phyloP scores from a whole-genome alignment of 2,113 vertebrate species.

The Proterorhinus semilunaris region DNA sequence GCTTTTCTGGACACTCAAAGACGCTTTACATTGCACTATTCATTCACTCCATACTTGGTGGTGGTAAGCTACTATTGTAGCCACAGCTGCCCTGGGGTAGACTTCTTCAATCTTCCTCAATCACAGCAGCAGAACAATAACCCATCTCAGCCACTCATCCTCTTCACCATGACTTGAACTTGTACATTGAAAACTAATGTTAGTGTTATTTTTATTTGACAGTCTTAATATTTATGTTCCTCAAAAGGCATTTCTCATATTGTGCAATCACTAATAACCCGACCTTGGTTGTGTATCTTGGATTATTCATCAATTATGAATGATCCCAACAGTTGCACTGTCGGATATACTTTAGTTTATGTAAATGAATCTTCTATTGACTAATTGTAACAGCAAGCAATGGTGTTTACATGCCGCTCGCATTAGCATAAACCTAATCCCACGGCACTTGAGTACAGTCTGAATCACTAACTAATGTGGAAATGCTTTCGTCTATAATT shows the following conservation, averaged over 20 bases:
- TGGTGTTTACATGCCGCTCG: background rate
- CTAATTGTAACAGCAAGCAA: slow-evolving; percentile 10
- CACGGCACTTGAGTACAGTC: background rate
- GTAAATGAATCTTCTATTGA: slow-evolving; percentile 1
- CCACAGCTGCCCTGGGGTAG: too few species aligned
- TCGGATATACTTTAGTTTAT: slow-evolving; percentile 3
- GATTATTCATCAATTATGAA: background rate
- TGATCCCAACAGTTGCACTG: slow-evolving; percentile 2
- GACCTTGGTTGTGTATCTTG: background rate
- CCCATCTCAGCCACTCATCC: background rate
- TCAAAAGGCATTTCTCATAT: too few species aligned
- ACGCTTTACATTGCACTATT: too few species aligned
- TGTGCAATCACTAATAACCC: background rate
- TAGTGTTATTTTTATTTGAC: background rate
- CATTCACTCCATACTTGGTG: too few species aligned
- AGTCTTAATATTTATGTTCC: background rate
- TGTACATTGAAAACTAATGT: background rate
- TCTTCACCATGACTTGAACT: background rate
- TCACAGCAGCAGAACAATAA: background rate
- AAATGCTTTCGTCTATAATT: background rate
- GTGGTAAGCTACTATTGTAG: too few species aligned
- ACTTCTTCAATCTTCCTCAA: background rate
- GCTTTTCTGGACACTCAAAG: too few species aligned
- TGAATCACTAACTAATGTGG: background rate
- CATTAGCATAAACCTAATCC: slow-evolving; percentile 11